Base-by-base conservation (phyloP, 1,140 invertebrate genomes). In the Zaprionus capensis region DNA sequence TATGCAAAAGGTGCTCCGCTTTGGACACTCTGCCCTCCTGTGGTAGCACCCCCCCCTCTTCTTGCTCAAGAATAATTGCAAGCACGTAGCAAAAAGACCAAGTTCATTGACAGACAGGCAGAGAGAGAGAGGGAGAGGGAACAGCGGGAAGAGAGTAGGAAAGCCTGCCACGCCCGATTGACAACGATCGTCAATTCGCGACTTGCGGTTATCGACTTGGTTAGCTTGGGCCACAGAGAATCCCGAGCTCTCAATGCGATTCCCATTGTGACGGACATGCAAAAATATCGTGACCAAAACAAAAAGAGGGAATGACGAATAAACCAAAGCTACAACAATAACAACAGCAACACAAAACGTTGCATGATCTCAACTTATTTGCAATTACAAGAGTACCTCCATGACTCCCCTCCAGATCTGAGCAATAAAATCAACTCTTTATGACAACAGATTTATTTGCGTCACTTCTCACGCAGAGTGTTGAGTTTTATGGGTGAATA, bases 61-160 rank as follows among this genome's bases (percentile, higher is more conserved):
- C 46, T 46, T 46, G 41, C 4, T 6, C 2, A 67, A 87, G 85
- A 90, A 90, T 84, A 87, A 87, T 88, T 84, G 84, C 84, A 78
- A 63, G 81, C 85, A 88, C 84, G 84, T 88, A 81, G 66, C 62
- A 58, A 61, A 20, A 36, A 57, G 51, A 56, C 68, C 62, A 86
- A 87, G 84, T 87, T 87, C 84, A 87, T 88, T 87, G 84, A 90
- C 84, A 87, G 82, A 2, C 46, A 65, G 46, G 15, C 44, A 28
- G 44, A 64, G n/a, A 41, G 14, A 41, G 5, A 15, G 15, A 41
- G 41, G 9, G 31, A 9, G 28, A 2, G 41, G 41, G 15, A 44
- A 15, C 15, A 15, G 7, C 9, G 6, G 15, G 2, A 44, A 44
- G 14, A 41, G 38, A 41, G 41, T 34, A 11, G 31, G 31, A 2